Percentiles rank a stretch among this genome's conserved stretches.
Evolutionary conservation across 2,113 vertebrate species (phyloP).

Genomic region (Phyllostomus hastatus): DNA sequence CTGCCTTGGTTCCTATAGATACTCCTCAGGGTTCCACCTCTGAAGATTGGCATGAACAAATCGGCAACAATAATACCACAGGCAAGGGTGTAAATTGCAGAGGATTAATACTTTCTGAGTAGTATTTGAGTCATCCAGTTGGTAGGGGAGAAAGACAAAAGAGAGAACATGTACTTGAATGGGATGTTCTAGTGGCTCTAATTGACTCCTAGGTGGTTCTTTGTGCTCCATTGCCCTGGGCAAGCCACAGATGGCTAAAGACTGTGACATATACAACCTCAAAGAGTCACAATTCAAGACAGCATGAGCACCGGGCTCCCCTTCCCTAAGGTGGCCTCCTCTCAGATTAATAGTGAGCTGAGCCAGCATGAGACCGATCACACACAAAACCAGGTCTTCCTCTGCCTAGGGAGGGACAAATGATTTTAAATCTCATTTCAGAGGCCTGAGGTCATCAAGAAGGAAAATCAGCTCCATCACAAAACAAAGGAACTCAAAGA

Average conservation of each 20-base stretch:
- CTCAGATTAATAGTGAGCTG: not conserved
- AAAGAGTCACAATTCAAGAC: not conserved
- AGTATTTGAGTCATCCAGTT: slow-evolving; percentile 8
- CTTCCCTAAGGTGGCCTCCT: not conserved
- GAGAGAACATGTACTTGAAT: not conserved
- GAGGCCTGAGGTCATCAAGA: not conserved
- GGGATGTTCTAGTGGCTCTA: not conserved
- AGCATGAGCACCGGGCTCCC: not conserved
- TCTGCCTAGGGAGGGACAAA: not conserved
- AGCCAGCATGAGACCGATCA: not conserved
- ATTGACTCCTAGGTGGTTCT: not conserved
- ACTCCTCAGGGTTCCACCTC: not conserved
- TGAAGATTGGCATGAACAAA: not conserved
- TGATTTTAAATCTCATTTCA: not conserved
- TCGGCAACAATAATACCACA: not conserved
- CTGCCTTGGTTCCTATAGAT: not conserved
- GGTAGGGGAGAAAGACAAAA: not conserved
- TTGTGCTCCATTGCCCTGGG: not conserved
- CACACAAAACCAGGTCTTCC: not conserved
- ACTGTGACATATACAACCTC: not conserved
- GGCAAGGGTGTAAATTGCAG: not conserved
- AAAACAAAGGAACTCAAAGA: not conserved
- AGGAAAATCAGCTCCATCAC: not conserved
- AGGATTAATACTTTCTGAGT: slow-evolving; percentile 5
- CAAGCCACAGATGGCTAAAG: not conserved